Percentiles rank a stretch among this genome's conserved stretches.
These are phyloP conservation scores for Drosophila lacteicornis DNA, from an alignment of 1,140 invertebrate species.

Conservation along the genomic window DNA sequence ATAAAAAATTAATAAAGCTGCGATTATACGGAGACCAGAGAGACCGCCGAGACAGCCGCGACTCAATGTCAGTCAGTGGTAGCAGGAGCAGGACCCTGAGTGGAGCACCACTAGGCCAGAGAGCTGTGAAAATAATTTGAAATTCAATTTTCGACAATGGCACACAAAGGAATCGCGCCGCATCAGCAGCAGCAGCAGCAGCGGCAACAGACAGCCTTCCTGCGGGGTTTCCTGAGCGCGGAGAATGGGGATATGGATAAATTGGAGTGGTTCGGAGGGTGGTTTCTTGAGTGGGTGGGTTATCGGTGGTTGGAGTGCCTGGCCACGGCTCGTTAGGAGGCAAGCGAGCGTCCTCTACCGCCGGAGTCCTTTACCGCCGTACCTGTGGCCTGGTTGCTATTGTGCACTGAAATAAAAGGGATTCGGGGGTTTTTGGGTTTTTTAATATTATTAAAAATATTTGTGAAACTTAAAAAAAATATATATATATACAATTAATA, in stretches of 20 bases:
- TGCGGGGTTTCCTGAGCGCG: constrained; percentile 16
- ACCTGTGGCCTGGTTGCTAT: constrained; percentile 42
- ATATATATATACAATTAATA: neutral
- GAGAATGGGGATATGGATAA: constrained; percentile 20
- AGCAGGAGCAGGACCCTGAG: constrained; percentile 6
- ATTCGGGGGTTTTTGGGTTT: too few species aligned
- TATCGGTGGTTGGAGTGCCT: constrained; percentile 5
- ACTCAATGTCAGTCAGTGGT: constrained; percentile 73
- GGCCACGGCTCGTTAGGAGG: constrained; percentile 53
- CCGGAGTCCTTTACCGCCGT: constrained; percentile 8
- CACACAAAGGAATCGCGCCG: constrained; percentile 79
- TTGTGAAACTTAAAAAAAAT: fast-evolving
- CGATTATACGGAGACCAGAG: constrained; percentile 70
- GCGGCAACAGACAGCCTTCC: constrained; percentile 31
- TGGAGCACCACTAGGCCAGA: constrained; percentile 51
- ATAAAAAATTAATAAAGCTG: constrained; percentile 84
- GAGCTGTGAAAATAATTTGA: constrained; percentile 84
- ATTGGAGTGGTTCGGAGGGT: constrained; percentile 19
- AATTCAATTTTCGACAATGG: constrained; percentile 84
- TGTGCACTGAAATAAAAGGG: neutral
- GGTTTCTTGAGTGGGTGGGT: neutral
- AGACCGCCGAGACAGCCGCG: constrained; percentile 55
- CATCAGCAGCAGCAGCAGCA: constrained; percentile 43
- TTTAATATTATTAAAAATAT: neutral
- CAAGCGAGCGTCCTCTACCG: constrained; percentile 36